A percentile compares a stretch with the other conserved stretches of the same genome.
These are phyloP conservation scores for Rhombomys opimus DNA, from an alignment of 2,113 vertebrate species.

Conservation along the genomic window DNA sequence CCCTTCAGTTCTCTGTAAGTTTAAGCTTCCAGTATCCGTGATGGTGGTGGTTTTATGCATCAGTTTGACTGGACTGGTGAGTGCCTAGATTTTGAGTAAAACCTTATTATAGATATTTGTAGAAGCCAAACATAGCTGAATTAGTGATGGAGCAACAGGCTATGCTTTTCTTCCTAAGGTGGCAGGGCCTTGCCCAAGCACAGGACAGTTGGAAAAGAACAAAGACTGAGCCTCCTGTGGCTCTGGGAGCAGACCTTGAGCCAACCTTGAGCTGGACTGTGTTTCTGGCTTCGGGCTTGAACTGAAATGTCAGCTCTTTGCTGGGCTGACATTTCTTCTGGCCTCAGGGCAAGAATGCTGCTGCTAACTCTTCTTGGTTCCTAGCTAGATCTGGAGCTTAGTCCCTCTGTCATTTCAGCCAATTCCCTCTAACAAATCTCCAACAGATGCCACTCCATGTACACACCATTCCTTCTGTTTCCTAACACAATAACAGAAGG, in stretches of 20 bases:
- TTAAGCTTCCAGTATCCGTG: neutral
- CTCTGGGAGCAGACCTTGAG: neutral
- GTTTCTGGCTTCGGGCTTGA: neutral
- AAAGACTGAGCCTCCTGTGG: neutral
- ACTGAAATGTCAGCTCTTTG: neutral
- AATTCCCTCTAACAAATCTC: neutral
- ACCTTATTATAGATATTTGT: neutral
- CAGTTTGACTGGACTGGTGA: neutral
- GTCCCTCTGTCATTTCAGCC: too few relatives aligned
- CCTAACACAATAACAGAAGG: neutral
- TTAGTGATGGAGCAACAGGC: neutral
- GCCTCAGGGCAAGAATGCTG: accelerated
- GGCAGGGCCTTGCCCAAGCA: too few relatives aligned
- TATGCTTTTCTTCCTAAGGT: neutral
- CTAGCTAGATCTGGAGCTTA: neutral
- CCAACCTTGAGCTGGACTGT: neutral
- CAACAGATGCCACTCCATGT: neutral
- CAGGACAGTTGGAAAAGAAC: neutral
- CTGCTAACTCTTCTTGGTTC: neutral
- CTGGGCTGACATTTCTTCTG: neutral
- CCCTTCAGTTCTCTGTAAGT: neutral
- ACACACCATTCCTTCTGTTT: neutral
- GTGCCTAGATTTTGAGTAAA: neutral
- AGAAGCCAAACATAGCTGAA: neutral
- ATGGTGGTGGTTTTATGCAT: neutral